These are phyloP conservation scores for Sebastes aleutianus DNA, from an alignment of 2,797 vertebrate species.

Conservation along the genomic window DNA sequence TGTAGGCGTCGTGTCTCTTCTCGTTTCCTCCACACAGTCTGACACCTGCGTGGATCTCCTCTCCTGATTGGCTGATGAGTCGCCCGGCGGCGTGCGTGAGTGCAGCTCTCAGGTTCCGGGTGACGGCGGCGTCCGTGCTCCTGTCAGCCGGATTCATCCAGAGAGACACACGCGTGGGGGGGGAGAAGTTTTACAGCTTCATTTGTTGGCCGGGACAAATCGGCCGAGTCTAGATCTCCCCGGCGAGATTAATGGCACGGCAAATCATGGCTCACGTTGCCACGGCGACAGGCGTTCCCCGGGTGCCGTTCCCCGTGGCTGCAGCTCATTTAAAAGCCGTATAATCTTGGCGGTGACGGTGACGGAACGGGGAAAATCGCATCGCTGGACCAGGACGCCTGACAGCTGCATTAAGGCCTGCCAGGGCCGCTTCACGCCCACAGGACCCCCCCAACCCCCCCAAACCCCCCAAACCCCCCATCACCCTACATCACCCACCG, in stretches of 20 bases:
- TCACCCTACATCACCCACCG: neutral
- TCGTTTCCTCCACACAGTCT: neutral
- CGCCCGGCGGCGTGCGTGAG: neutral
- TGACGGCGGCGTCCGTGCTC: neutral
- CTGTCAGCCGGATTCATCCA: conserved; percentile 17
- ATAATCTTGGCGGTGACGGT: conserved; percentile 62
- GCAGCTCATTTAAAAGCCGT: conserved; percentile 76
- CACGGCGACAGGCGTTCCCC: conserved; percentile 64
- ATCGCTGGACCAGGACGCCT: conserved; percentile 62
- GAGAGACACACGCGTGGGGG: conserved; percentile 1
- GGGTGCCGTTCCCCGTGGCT: conserved; percentile 56
- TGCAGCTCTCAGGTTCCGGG: neutral
- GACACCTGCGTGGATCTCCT: neutral
- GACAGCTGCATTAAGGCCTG: conserved; percentile 81
- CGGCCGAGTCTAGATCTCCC: conserved; percentile 57
- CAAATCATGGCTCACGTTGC: conserved; percentile 73
- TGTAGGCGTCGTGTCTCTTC: neutral
- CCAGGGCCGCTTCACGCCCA: conserved; percentile 66
- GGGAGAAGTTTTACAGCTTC: conserved; percentile 62
- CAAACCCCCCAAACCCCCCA: neutral
- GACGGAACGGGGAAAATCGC: conserved; percentile 44
- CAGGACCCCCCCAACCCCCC: neutral
- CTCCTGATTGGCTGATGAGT: neutral
- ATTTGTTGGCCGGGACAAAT: conserved; percentile 68
- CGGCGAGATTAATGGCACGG: conserved; percentile 73